Evolutionary conservation across 2,888 invertebrate genomes (phyloP).

Genomic region (Petrophora chlorosata): DNA sequence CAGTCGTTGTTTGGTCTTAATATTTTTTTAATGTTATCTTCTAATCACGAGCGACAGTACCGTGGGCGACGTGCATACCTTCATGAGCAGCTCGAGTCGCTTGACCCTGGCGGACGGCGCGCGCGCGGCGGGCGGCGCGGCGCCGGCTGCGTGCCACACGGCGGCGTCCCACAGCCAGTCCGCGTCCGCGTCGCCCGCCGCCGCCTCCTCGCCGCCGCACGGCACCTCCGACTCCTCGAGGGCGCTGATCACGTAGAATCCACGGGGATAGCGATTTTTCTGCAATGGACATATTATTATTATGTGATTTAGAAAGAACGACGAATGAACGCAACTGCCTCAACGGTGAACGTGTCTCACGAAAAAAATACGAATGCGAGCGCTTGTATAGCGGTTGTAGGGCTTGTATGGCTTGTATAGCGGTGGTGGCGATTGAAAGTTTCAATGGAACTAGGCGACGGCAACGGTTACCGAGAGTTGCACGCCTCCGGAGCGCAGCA

Average conservation of each 20-base stretch:
- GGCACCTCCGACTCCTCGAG: slow-evolving; percentile 48
- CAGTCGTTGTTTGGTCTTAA: too few species aligned
- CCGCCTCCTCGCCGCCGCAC: slow-evolving; percentile 48
- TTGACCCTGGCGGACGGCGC: slow-evolving; percentile 40
- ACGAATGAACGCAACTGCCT: too few species aligned
- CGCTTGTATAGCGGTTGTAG: too few species aligned
- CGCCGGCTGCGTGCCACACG: slow-evolving; percentile 25
- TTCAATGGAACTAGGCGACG: neutral
- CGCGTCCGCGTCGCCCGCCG: slow-evolving; percentile 24
- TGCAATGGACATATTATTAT: too few species aligned
- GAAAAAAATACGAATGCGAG: too few species aligned
- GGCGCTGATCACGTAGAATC: slow-evolving; percentile 63
- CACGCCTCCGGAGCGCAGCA: slow-evolving; percentile 64
- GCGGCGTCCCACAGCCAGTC: slow-evolving; percentile 66
- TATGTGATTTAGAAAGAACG: too few species aligned
- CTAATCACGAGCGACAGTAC: too few species aligned
- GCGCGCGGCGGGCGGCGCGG: neutral
- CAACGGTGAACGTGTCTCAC: too few species aligned
- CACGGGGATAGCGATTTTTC: slow-evolving; percentile 59
- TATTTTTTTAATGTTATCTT: too few species aligned
- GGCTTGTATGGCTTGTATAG: too few species aligned
- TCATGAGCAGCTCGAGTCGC: slow-evolving; percentile 45
- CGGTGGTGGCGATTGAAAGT: too few species aligned
- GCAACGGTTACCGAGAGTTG: slow-evolving; percentile 59
- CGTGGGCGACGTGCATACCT: slow-evolving; percentile 39